phyloP scores from a whole-genome alignment of 2,113 vertebrate species.

The Paraplagusia blochii region DNA sequence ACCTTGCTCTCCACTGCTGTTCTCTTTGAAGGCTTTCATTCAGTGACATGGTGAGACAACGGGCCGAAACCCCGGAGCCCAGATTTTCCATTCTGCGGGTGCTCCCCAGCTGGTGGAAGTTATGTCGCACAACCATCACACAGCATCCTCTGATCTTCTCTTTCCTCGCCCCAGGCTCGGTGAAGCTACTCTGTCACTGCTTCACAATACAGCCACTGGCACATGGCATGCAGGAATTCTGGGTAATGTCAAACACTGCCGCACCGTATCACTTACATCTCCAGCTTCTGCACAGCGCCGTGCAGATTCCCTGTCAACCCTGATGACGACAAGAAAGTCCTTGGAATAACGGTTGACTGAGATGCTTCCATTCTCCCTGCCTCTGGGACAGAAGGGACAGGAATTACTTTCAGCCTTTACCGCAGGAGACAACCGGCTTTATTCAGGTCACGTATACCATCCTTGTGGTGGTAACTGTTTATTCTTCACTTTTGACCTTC shows the following conservation, averaged over 20 bases:
- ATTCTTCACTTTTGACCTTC: no score
- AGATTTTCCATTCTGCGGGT: conserved; percentile 51
- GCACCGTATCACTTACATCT: not conserved
- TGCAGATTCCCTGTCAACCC: conserved; percentile 1
- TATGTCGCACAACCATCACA: conserved; percentile 34
- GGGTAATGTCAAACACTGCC: not conserved
- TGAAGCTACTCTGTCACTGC: conserved; percentile 12
- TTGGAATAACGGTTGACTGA: not conserved
- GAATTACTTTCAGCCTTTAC: not conserved
- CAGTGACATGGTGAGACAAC: conserved; percentile 54
- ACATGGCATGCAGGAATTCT: conserved; percentile 6
- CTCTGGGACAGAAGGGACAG: not conserved
- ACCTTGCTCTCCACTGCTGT: conserved; percentile 40
- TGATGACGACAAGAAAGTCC: not conserved
- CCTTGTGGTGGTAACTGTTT: not conserved
- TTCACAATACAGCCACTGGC: conserved; percentile 5
- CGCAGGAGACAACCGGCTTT: not conserved
- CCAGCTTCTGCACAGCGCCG: not conserved
- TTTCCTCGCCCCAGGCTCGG: conserved; percentile 8
- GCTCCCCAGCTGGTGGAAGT: conserved; percentile 51
- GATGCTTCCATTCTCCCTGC: conserved; percentile 5
- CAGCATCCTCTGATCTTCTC: conserved; percentile 35
- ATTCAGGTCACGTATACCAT: not conserved
- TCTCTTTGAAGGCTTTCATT: conserved; percentile 63
- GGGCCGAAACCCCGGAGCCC: conserved; percentile 45